Evolutionary conservation across 2,797 vertebrate species (phyloP), one percentile per base, ranked within the genome.

Genomic region (Melanotaenia parkinsoni): DNA sequence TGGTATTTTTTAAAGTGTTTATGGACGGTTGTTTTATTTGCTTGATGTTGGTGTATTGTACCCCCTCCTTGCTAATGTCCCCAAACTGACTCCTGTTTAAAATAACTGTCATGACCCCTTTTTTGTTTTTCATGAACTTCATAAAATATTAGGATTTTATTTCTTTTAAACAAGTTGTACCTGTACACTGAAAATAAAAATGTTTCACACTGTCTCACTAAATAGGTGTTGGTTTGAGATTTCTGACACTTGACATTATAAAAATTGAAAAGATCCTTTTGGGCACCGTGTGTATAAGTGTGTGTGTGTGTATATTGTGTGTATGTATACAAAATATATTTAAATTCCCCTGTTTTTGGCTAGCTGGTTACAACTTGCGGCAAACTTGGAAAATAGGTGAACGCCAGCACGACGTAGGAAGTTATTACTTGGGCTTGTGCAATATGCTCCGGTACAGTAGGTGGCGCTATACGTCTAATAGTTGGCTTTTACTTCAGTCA

Each of bases 141-240:
- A 82, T 50, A 58, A 63, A 63, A 68, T 74, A 63, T 70, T 59
- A 51, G 63, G 68, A 51, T 92, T 94, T 94, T 94, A 92, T 89
- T 90, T 87, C 62, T 56, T 78, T 94, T 94, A 89, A 88, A 82
- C 43, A 86, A 77, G 72, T 86, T 91, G 79, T 92, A 91, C 85
- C 88, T 91, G 85, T 89, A 86, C 84, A 91, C 89, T 86, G 72
- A 90, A 88, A 94, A 93, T 94, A 94, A 94, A 94, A 94, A 90
- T 89, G 81, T 83, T 91, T 92, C 90, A 91, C 91, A 86, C 62
- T 86, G 82, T 81, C 79, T 90, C 82, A 86, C 69, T 79, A 37
- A 79, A 82, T 69, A 70, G 22, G 22, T 47, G 14, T 38, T 18
- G 2, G 22, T 30, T 30, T 30, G 28, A 30, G 4, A 37, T 37